Percentiles rank a stretch among this genome's conserved stretches.
phyloP scores from a whole-genome alignment of 1,140 invertebrate species.

The Gonioctena quinquepunctata region DNA sequence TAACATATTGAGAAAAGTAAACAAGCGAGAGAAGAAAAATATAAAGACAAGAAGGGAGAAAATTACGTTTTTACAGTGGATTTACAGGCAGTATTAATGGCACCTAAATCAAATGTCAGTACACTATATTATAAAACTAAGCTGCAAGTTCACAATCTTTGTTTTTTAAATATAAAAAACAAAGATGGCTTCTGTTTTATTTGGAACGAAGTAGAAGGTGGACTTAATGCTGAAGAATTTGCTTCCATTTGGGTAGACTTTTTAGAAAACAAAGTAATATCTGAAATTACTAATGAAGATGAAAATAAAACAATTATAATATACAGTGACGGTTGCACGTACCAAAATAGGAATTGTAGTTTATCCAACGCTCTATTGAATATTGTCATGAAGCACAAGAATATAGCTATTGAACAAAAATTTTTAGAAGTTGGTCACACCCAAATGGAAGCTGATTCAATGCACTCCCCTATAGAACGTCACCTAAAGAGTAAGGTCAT shows the following conservation, averaged over 20 bases:
- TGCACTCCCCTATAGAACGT: constrained; percentile 21
- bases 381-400: background rate
- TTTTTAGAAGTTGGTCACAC: constrained; percentile 26
- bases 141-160: constrained; percentile 2
- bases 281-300: background rate
- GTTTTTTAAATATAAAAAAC: constrained; percentile 7
- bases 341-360: constrained; percentile 17
- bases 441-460: constrained; percentile 25
- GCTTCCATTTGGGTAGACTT: too few species aligned
- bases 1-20: too few species aligned
- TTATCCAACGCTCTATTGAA: constrained; percentile 7
- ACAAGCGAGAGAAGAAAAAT: too few species aligned
- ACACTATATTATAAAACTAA: constrained; percentile 41
- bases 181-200: constrained; percentile 23
- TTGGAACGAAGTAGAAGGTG: constrained; percentile 19
- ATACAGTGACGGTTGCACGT: constrained; percentile 21
- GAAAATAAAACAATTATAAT: constrained; percentile 20
- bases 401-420: constrained; percentile 22
- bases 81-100: constrained; percentile 39
- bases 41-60: too few species aligned
- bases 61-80: too few species aligned
- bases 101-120: constrained; percentile 37
- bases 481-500: background rate
- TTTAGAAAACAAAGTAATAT: background rate
- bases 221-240: constrained; percentile 20